Conservation (phyloP, 1,140 invertebrate species). For the Andricus grossulariae region DNA sequence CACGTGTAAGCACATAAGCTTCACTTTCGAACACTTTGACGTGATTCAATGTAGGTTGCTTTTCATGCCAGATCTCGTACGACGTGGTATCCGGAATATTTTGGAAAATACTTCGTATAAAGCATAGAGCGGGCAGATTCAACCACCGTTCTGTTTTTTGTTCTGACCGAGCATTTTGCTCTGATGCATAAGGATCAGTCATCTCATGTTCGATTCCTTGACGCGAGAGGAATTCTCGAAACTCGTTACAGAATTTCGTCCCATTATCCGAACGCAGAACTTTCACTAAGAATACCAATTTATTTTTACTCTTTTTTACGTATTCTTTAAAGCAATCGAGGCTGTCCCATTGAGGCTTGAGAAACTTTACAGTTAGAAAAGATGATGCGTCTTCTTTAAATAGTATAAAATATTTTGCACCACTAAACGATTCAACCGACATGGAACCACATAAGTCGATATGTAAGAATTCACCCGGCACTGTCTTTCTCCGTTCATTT, state of each 20-base stretch:
- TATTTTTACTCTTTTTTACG: neutral
- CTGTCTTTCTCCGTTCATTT: too few relatives aligned
- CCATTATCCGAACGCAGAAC: neutral
- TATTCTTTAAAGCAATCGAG: too few relatives aligned
- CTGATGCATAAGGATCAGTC: constrained; percentile 47
- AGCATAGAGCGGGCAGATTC: constrained; percentile 68
- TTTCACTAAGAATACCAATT: constrained; percentile 39
- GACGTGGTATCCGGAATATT: constrained; percentile 30
- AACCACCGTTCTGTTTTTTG: constrained; percentile 67
- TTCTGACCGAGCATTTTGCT: constrained; percentile 66
- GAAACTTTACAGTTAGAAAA: too few relatives aligned
- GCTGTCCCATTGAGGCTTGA: too few relatives aligned
- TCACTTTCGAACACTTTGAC: constrained; percentile 59
- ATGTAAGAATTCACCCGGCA: too few relatives aligned
- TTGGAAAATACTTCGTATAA: constrained; percentile 62
- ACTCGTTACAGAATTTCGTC: neutral
- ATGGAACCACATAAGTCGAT: too few relatives aligned
- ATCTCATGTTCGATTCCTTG: too few relatives aligned
- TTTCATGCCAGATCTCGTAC: constrained; percentile 56
- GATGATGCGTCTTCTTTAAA: too few relatives aligned
- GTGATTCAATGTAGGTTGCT: constrained; percentile 69
- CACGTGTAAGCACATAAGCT: constrained; percentile 59
- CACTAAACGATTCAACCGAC: neutral
- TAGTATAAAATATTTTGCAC: too few relatives aligned
- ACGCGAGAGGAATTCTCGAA: too few relatives aligned